Base-by-base conservation (phyloP, 2,797 vertebrate species). In the Bradypodion ventrale region DNA sequence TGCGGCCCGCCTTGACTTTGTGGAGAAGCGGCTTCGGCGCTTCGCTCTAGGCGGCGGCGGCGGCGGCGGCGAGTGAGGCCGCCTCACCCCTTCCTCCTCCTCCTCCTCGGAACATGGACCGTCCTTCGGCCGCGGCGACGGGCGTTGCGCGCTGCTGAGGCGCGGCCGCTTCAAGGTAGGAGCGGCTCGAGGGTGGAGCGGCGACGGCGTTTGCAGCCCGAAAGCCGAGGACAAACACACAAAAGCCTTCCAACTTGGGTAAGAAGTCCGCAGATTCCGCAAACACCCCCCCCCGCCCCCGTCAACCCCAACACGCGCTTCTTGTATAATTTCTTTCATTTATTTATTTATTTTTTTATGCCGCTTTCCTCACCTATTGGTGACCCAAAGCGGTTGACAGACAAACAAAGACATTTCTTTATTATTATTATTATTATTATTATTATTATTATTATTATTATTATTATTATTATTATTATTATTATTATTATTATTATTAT, bases 191-290 rank as follows among this genome's bases (percentile, higher is more conserved):
- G 35, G 7, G 7, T 27, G 60, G n/a, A 62, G 65, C 42, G 16
- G 27, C 68, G 21, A 27, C 16, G n/a, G 29, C 52, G 2, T 21
- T 21, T 3, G 80, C 42, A 7, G 56, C 25, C 35, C 3, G 9
- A 10, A 3, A 74, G n/a, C 56, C 59, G 35, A 32, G 32, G 10
- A 44, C 66, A 63, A 85, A 83, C 85, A 83, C 56, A 82, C 76
- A 77, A 78, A 78, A 72, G 78, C 60, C 10, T 27, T 23, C 49
- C 68, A 80, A 87, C 76, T 87, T 83, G 82, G 85, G 82, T 87
- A 80, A 87, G 82, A n/a, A n/a, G n/a, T n/a, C n/a, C n/a, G n/a
- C n/a, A n/a, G n/a, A n/a, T n/a, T 83, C 40, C 23, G 8, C 13
- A 25, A 3, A 2, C 8, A 6, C 2, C 29, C 23, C 6, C 74